These are phyloP conservation scores for Amphipyra berbera DNA, from an alignment of 2,888 invertebrate genomes.

Conservation along the genomic window DNA sequence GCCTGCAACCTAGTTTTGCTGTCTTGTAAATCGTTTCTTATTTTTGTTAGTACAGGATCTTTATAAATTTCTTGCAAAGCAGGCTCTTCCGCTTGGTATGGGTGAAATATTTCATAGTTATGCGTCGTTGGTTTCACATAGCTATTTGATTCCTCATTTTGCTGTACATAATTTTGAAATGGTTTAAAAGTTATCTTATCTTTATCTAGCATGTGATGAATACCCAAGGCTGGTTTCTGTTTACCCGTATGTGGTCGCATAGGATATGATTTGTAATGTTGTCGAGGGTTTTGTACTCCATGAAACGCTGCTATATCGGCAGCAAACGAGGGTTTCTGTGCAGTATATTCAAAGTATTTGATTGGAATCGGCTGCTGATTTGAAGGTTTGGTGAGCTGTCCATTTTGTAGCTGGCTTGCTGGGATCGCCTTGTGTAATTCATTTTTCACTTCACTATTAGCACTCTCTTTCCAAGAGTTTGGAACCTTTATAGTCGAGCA, in stretches of 20 bases:
- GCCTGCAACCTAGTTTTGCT: conserved; percentile 75
- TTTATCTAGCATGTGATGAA: conserved; percentile 74
- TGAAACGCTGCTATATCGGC: conserved; percentile 80
- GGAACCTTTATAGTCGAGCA: conserved; percentile 82
- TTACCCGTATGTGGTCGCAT: conserved; percentile 74
- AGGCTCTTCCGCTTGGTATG: conserved; percentile 82
- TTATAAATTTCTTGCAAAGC: conserved; percentile 77
- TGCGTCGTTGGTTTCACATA: conserved; percentile 70
- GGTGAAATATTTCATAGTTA: conserved; percentile 83
- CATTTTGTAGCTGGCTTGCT: conserved; percentile 55
- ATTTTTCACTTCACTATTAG: conserved; percentile 77
- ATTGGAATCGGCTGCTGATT: conserved; percentile 62
- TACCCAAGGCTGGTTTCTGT: conserved; percentile 73
- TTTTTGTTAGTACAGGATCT: conserved; percentile 79
- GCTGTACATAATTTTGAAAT: conserved; percentile 73
- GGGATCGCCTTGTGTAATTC: conserved; percentile 32
- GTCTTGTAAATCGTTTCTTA: conserved; percentile 75
- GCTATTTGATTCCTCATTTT: conserved; percentile 58
- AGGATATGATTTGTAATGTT: conserved; percentile 77
- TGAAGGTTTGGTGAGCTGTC: conserved; percentile 13
- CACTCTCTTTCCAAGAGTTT: conserved; percentile 73
- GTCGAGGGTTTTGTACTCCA: conserved; percentile 78
- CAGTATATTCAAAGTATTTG: conserved; percentile 82
- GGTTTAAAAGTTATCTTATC: conserved; percentile 67
- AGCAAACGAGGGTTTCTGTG: conserved; percentile 83